Evolutionary conservation across 64 coral and sea anemone genomes (phyloP), one percentile per base, ranked within the genome.

Genomic region (Acropora yongei): DNA sequence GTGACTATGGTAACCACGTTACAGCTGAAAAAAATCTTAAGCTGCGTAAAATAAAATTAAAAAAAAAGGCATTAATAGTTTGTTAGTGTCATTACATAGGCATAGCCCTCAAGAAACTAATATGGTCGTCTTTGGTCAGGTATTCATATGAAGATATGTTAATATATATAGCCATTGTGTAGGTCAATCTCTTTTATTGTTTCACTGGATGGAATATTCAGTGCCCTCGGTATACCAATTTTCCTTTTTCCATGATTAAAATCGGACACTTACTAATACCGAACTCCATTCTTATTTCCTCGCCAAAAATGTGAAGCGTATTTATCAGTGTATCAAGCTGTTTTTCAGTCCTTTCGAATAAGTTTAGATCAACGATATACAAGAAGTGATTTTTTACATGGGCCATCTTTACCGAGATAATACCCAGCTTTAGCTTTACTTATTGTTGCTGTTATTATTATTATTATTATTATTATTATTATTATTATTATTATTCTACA

Each of bases 1-100:
- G 77, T 41, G 20, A 92, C 91, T 13, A 92, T 72, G 18, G 72
- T 73, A 79, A 87, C 72, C 43, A 78, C 19, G 9, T 58, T 87
- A 46, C 72, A 92, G 19, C 91, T 83, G 14, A 92, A 8, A 12
- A 92, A 92, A 47, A 51, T 20, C 1, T 74, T 75, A 67, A 92
- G 43, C 91, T 92, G 83, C 17, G 68, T 68, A 46, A 49, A 16
- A 41, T 1, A 3, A 16, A 75, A 0, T n/a, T 80, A 4, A 57
- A 57, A 50, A n/a, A 30, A 30, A 55, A 5, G 6, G 5, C 51
- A 55, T 55, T 55, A 1, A 7, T 7, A 7, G 51, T 4, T 7
- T 55, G 1, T 10, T 10, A 55, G 10, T 10, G 30, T 30, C 30
- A 30, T 30, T 30, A n/a, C n/a, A n/a, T n/a, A n/a, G n/a, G 30